Evolutionary conservation across 2,888 invertebrate species (phyloP).

Genomic region (Ochropleura plecta): DNA sequence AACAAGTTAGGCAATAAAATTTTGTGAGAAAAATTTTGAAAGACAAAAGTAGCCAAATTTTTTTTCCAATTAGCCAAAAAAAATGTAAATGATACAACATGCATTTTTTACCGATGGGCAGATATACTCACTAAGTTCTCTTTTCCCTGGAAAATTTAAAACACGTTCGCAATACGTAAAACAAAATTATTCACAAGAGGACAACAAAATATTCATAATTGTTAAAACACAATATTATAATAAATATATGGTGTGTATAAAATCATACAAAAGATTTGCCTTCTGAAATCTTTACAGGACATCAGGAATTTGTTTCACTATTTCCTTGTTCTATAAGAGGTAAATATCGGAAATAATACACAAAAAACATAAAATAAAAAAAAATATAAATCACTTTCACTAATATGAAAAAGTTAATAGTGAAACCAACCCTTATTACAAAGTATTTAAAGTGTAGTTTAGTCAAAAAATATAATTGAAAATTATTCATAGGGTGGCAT

Average conservation of each 20-base stretch:
- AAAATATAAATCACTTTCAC: neutral
- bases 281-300: constrained; percentile 78
- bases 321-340: constrained; percentile 39
- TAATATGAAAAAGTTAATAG: constrained; percentile 52
- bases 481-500: constrained; percentile 76
- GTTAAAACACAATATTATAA: constrained; percentile 65
- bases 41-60: constrained; percentile 45
- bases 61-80: constrained; percentile 62
- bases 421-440: constrained; percentile 67
- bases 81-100: constrained; percentile 68
- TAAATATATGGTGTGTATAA: constrained; percentile 68
- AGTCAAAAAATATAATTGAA: constrained; percentile 74
- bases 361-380: neutral
- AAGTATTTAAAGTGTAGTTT: constrained; percentile 72
- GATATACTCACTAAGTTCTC: constrained; percentile 89
- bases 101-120: constrained; percentile 81
- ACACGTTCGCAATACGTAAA: constrained; percentile 83
- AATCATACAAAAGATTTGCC: constrained; percentile 76
- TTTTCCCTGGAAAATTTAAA: constrained; percentile 89
- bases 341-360: constrained; percentile 4
- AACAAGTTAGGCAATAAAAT: constrained; percentile 52
- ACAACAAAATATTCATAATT: constrained; percentile 57
- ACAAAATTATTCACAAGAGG: constrained; percentile 84
- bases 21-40: constrained; percentile 54
- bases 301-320: constrained; percentile 61